Percentiles rank a stretch among this genome's conserved stretches.
Evolutionary conservation across 2,888 invertebrate genomes (phyloP).

Genomic region (Danaus chrysippus): DNA sequence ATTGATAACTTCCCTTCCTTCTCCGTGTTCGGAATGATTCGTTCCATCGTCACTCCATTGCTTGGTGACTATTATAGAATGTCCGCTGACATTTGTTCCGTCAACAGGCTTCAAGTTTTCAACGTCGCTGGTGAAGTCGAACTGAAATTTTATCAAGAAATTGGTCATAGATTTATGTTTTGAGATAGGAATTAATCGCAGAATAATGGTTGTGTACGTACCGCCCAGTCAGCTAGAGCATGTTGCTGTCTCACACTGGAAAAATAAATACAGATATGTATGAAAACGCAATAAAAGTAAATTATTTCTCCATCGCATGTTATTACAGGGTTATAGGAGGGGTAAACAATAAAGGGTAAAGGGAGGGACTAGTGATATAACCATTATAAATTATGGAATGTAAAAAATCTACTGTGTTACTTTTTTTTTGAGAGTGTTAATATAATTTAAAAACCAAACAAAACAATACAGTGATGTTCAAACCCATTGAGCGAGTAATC

Average conservation of each 20-base stretch:
- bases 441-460: too few relatives aligned
- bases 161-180: background rate
- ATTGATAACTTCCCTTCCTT: constrained; percentile 83
- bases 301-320: too few relatives aligned
- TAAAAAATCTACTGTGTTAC: too few relatives aligned
- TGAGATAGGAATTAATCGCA: background rate
- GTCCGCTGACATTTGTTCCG: constrained; percentile 69
- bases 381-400: too few relatives aligned
- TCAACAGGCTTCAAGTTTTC: constrained; percentile 42
- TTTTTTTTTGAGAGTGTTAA: too few relatives aligned
- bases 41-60: constrained; percentile 80
- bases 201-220: constrained; percentile 11
- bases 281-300: too few relatives aligned
- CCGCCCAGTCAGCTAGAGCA: constrained; percentile 15
- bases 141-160: constrained; percentile 12
- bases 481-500: too few relatives aligned
- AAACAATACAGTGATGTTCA: too few relatives aligned
- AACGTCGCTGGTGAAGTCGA: constrained; percentile 16
- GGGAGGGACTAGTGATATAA: too few relatives aligned
- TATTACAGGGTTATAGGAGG: too few relatives aligned
- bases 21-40: constrained; percentile 76
- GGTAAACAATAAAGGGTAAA: too few relatives aligned
- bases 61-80: constrained; percentile 82
- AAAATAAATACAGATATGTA: too few relatives aligned
- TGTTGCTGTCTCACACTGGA: constrained; percentile 6